Evolutionary conservation across 2,797 vertebrate species (phyloP), one percentile per base, ranked within the genome.

Genomic region (Halcyon badia): DNA sequence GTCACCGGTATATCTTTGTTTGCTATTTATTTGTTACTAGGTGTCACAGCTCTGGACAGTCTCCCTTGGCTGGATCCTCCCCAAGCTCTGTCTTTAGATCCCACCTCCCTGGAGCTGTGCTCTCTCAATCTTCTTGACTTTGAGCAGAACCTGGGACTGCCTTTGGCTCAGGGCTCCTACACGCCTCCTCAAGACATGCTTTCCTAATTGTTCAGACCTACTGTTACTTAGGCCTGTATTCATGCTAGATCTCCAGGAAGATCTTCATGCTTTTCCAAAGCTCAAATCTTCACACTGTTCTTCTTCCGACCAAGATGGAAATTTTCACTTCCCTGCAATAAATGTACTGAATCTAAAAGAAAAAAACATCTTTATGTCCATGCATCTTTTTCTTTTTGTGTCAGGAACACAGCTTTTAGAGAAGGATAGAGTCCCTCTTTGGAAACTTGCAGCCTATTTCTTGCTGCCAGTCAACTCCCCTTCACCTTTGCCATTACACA

Each of bases 1-100:
- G 95, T 94, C 65, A 78, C 78, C 4, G 0, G 56, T 78, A 61
- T 91, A 46, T 96, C 83, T 92, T 80, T 95, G 79, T 94, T 95
- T 90, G 88, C 88, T 94, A 10, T 93, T 93, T 95, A 52, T 95
- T 96, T 95, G 91, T 97, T 85, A 54, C 71, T 54, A 41, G 61
- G 88, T 90, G 84, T 94, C 83, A 15, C 0, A 5, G 69, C 69
- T 91, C 87, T 96, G 94, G 83, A 51, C 4, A 46, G 56, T 46
- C 90, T 96, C 70, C 44, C 68, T 15, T 9, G 65, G 71, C 87
- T 94, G 93, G 90, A 83, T 70, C 83, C 52, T 94, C 83, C 86
- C 92, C 94, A 90, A 20, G 44, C 57, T 42, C 52, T 69, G 58
- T 54, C 78, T 58, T 66, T 35, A 15, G 26, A 72, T 94, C 64